Percentiles rank a stretch among this genome's conserved stretches.
These are phyloP conservation scores for Etia nguti DNA, from an alignment of 2,113 vertebrate species.

Conservation along the genomic window DNA sequence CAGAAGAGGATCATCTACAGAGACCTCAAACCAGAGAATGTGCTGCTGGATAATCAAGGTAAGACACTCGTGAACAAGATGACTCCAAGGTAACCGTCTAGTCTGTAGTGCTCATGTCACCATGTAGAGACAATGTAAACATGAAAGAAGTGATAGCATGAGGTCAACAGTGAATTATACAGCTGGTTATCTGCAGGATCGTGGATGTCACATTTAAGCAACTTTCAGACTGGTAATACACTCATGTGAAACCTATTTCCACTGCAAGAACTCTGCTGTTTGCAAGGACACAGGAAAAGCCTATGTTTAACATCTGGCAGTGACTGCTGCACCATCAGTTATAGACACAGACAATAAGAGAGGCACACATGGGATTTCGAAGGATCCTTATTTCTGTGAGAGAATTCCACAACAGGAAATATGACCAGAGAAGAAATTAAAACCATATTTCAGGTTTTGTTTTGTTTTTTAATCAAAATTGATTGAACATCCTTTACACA, in stretches of 20 bases:
- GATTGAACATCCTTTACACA: not conserved
- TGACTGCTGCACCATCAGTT: not conserved
- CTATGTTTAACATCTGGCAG: not conserved
- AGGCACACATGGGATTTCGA: not conserved
- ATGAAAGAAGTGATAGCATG: not conserved
- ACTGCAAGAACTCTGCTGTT: not conserved
- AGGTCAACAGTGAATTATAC: not conserved
- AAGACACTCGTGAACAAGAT: not conserved
- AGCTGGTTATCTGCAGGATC: not conserved
- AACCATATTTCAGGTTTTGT: not conserved
- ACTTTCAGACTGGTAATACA: not conserved
- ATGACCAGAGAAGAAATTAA: not conserved
- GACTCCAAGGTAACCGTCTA: not conserved
- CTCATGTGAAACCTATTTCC: not conserved
- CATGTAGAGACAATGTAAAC: not conserved
- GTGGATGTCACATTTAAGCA: not conserved
- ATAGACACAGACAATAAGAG: not conserved
- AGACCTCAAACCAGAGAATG: constrained; percentile 91
- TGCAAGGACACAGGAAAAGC: not conserved
- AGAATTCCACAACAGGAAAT: not conserved
- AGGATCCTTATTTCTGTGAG: not conserved
- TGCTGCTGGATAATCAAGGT: constrained; percentile 85
- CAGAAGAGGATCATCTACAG: constrained; percentile 78
- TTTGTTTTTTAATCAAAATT: accelerated
- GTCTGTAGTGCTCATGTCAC: not conserved